phyloP scores from a whole-genome alignment of 2,797 vertebrate genomes.

The Sebastes melanostomus region DNA sequence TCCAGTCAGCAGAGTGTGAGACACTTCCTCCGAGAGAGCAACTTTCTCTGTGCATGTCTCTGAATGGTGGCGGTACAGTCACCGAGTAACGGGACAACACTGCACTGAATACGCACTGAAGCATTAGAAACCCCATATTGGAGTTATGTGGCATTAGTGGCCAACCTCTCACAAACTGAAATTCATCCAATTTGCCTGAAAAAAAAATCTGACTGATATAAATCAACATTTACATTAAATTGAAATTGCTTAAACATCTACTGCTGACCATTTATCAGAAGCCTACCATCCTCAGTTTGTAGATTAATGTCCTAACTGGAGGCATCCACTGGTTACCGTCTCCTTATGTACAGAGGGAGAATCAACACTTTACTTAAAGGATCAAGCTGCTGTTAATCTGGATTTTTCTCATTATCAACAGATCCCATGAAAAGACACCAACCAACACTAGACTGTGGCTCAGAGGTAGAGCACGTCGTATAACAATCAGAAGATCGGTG shows the following conservation, averaged over 20 bases:
- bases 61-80: not conserved
- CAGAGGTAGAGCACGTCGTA: too few species aligned
- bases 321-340: not conserved
- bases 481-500: too few species aligned
- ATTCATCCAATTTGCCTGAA: not conserved
- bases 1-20: slow-evolving; percentile 47
- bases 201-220: not conserved
- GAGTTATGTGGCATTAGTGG: too few species aligned
- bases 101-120: not conserved
- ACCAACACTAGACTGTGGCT: too few species aligned
- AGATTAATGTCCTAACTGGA: not conserved
- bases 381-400: too few species aligned
- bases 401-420: too few species aligned
- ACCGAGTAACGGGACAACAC: not conserved
- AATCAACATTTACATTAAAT: not conserved
- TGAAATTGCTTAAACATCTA: not conserved
- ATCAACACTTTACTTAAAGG: not conserved
- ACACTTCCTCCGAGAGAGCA: slow-evolving; percentile 28
- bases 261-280: not conserved
- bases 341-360: not conserved
- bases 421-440: too few species aligned
- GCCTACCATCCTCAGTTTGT: not conserved
- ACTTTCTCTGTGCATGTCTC: slow-evolving; percentile 5
- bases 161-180: not conserved
- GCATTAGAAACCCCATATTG: not conserved